A percentile compares a stretch with the other conserved stretches of the same genome.
Evolutionary conservation across 1,140 invertebrate species (phyloP).

Genomic region (Hermatobates lingyangjiaoensis): DNA sequence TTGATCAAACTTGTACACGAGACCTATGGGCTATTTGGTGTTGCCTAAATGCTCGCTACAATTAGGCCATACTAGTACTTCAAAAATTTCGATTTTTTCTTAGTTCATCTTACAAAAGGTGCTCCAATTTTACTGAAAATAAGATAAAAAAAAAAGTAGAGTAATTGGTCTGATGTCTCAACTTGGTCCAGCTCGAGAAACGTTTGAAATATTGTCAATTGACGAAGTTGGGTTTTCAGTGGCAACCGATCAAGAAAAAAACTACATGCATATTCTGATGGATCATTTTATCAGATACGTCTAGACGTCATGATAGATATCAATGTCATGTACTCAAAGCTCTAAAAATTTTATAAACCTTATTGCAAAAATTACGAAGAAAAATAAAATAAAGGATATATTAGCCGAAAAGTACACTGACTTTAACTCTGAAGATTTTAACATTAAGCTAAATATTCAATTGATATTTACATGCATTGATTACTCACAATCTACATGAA

Average conservation of each 20-base stretch:
- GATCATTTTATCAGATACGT: slow-evolving; percentile 6
- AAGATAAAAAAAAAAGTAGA: slow-evolving; percentile 19
- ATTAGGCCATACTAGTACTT: not conserved
- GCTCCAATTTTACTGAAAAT: slow-evolving; percentile 21
- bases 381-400: too few species aligned
- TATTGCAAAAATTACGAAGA: too few species aligned
- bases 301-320: too few species aligned
- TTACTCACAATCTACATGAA: too few species aligned
- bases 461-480: too few species aligned
- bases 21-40: not conserved
- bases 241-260: slow-evolving; percentile 15
- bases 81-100: too few species aligned
- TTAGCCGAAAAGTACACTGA: too few species aligned
- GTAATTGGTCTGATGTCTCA: slow-evolving; percentile 18
- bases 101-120: slow-evolving; percentile 19
- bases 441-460: too few species aligned
- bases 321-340: too few species aligned
- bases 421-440: too few species aligned
- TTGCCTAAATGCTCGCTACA: not conserved
- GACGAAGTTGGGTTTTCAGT: slow-evolving; percentile 18
- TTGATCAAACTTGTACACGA: not conserved
- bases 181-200: slow-evolving; percentile 21
- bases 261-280: slow-evolving; percentile 17
- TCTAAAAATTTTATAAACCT: too few species aligned
- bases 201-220: slow-evolving; percentile 22